A percentile compares a stretch with the other conserved stretches of the same genome.
These are phyloP conservation scores for Drosophila tanythrix DNA, from an alignment of 2,888 invertebrate species.

Conservation along the genomic window DNA sequence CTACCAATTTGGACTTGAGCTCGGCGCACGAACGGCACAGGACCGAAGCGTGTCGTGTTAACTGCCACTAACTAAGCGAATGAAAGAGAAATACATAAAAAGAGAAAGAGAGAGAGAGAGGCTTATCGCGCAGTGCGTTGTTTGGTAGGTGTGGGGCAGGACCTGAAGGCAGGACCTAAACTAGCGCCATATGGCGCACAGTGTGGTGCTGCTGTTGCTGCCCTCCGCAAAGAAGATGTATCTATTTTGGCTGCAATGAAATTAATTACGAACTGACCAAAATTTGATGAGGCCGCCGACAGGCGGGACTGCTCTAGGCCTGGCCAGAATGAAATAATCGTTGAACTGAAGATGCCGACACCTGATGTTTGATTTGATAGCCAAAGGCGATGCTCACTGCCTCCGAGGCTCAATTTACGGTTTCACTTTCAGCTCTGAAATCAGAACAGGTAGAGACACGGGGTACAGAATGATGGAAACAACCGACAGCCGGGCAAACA, in stretches of 20 bases:
- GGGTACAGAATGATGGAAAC: background rate
- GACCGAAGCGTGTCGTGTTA: slow-evolving; percentile 82
- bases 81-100: background rate
- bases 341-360: slow-evolving; percentile 64
- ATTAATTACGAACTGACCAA: slow-evolving; percentile 78
- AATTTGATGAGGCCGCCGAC: slow-evolving; percentile 65
- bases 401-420: slow-evolving; percentile 63
- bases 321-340: slow-evolving; percentile 43
- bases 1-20: slow-evolving; percentile 1
- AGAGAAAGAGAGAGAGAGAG: background rate
- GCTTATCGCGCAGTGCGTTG: slow-evolving; percentile 33
- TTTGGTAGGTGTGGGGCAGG: slow-evolving; percentile 53
- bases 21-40: slow-evolving; percentile 70
- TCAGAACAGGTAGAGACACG: slow-evolving; percentile 81
- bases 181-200: slow-evolving; percentile 71
- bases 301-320: slow-evolving; percentile 25
- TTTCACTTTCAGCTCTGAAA: slow-evolving; percentile 82
- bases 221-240: slow-evolving; percentile 62
- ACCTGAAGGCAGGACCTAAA: slow-evolving; percentile 20
- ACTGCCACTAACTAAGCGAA: slow-evolving; percentile 79
- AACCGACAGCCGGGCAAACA: slow-evolving; percentile 50
- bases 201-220: slow-evolving; percentile 25
- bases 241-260: slow-evolving; percentile 72
- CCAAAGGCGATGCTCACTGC: slow-evolving; percentile 32
- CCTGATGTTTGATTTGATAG: slow-evolving; percentile 81